A percentile compares a stretch with the other conserved stretches of the same genome.
Evolutionary conservation across 2,113 vertebrate genomes (phyloP).

Genomic region (Pseudopodoces humilis): DNA sequence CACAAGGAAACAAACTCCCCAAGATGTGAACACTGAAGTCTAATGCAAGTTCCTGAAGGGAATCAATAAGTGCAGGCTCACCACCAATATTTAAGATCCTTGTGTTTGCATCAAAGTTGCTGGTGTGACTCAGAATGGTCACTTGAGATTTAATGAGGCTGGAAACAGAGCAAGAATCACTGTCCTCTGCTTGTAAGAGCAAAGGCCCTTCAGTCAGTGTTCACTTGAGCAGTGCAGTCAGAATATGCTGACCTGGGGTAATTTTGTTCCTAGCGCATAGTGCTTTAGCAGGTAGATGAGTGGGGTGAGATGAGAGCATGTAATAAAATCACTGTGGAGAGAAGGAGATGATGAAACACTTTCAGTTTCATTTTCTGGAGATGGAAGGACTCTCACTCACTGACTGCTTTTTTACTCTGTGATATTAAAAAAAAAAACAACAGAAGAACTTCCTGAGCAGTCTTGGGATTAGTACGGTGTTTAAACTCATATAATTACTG

Average conservation of each 20-base stretch:
- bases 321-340: neutral
- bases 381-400: neutral
- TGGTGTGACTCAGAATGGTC: neutral
- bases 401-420: neutral
- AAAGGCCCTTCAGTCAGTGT: neutral
- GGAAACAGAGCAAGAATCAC: neutral
- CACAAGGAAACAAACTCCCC: neutral
- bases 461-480: constrained; percentile 15
- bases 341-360: constrained; percentile 1
- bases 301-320: neutral
- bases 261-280: neutral
- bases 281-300: neutral
- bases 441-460: neutral
- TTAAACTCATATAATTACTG: constrained; percentile 57
- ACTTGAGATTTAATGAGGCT: neutral
- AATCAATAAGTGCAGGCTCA: neutral
- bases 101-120: neutral
- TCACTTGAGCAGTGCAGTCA: neutral
- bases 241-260: neutral
- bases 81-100: neutral
- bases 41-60: neutral
- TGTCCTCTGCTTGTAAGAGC: neutral
- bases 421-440: neutral
- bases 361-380: neutral
- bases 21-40: neutral